A percentile compares a stretch with the other conserved stretches of the same genome.
These are phyloP conservation scores for Equus przewalskii DNA, from an alignment of 2,113 vertebrate species.

Conservation along the genomic window DNA sequence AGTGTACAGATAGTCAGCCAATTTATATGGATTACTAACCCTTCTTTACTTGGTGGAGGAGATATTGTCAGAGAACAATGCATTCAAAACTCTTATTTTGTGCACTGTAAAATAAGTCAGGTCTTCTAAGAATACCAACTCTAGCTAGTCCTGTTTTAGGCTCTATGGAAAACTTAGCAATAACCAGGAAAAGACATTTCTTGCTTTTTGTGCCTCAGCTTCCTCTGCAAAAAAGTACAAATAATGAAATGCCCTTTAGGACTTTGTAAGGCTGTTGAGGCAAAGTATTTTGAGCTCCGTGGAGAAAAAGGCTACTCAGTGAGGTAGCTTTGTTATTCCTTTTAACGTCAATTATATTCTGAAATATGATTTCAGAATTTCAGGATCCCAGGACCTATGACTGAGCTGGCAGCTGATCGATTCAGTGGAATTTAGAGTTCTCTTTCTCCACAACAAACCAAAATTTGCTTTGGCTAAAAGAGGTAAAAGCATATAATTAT, in stretches of 20 bases:
- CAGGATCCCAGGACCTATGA: conserved; percentile 17
- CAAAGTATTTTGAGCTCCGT: conserved; percentile 33
- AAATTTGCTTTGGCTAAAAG: conserved; percentile 72
- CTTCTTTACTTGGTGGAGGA: not conserved
- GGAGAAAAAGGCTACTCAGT: conserved; percentile 21
- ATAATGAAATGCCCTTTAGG: conserved; percentile 41
- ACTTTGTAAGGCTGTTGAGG: not conserved
- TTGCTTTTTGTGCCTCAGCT: conserved; percentile 50
- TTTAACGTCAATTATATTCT: conserved; percentile 67
- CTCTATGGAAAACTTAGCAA: not conserved
- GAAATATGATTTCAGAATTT: conserved; percentile 68
- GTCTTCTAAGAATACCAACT: not conserved
- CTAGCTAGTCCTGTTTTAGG: not conserved
- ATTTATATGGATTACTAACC: not conserved
- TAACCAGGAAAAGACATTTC: conserved; percentile 21
- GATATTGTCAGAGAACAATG: not conserved
- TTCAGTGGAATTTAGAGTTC: conserved; percentile 21
- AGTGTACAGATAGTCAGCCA: not conserved
- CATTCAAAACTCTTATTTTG: not conserved
- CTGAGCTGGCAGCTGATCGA: conserved; percentile 48
- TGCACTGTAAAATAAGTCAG: not conserved
- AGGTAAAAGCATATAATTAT: conserved; percentile 33
- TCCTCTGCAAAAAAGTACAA: conserved; percentile 51
- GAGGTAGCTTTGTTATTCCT: not conserved
- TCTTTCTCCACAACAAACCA: not conserved